These are phyloP conservation scores for Polymixis flavicincta DNA, from an alignment of 2,888 invertebrate species.

Conservation along the genomic window DNA sequence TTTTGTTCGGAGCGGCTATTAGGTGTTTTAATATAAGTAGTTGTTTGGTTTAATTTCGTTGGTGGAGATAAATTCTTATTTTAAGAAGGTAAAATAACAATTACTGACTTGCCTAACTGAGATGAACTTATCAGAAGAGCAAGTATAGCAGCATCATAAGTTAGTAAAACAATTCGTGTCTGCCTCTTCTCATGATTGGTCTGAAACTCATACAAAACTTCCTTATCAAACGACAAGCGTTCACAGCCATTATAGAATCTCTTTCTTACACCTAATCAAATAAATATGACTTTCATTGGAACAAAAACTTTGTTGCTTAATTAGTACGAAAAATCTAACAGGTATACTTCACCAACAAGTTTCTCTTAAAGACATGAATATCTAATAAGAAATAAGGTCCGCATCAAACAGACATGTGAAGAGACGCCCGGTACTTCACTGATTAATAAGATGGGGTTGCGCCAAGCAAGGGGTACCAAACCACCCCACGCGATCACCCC, in stretches of 20 bases:
- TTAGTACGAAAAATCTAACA: conserved; percentile 20
- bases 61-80: background rate
- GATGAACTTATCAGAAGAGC: background rate
- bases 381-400: conserved; percentile 84
- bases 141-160: no score
- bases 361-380: conserved; percentile 68
- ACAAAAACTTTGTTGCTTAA: background rate
- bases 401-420: conserved; percentile 88
- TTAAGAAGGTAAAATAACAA: background rate
- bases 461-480: conserved; percentile 85
- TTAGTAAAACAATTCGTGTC: background rate
- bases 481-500: conserved; percentile 87
- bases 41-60: conserved; percentile 23
- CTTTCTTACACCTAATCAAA: background rate
- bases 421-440: conserved; percentile 90
- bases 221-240: no score
- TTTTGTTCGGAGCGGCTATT: conserved; percentile 43
- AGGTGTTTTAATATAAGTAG: conserved; percentile 46
- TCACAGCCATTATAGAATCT: background rate
- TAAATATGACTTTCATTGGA: background rate
- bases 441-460: conserved; percentile 91
- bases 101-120: background rate
- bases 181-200: background rate
- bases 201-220: no score
- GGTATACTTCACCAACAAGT: conserved; percentile 41